Evolutionary conservation across 2,113 vertebrate genomes (phyloP).

Genomic region (Lophotis ruficrista): DNA sequence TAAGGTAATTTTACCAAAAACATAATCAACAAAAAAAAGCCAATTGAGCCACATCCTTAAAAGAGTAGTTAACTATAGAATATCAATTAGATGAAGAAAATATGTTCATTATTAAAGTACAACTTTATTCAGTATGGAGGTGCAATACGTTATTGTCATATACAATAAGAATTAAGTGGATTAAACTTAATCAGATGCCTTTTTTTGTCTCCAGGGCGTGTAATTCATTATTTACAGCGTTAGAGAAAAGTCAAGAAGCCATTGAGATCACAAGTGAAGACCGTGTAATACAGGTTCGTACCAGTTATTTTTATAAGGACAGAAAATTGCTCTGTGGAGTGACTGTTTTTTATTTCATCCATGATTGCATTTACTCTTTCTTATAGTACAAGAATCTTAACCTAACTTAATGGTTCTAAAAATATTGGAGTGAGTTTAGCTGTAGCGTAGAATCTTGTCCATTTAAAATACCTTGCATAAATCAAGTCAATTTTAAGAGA

Average conservation of each 20-base stretch:
- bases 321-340: background rate
- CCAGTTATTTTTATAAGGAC: background rate
- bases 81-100: background rate
- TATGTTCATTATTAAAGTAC: background rate
- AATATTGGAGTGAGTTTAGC: background rate
- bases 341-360: background rate
- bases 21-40: background rate
- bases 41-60: background rate
- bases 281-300: slow-evolving; percentile 93
- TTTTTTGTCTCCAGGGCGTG: slow-evolving; percentile 82
- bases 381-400: background rate
- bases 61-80: background rate
- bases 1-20: slow-evolving; percentile 81
- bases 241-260: slow-evolving; percentile 98
- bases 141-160: background rate
- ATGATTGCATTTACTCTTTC: background rate
- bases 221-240: slow-evolving; percentile 92
- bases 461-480: background rate
- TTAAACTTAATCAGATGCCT: background rate
- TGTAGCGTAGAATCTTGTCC: background rate
- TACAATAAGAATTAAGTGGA: background rate
- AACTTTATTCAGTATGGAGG: background rate
- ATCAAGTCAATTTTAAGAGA: background rate
- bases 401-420: background rate
- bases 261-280: slow-evolving; percentile 97